These are phyloP conservation scores for Brotula barbata DNA, from an alignment of 2,797 vertebrate species.

Conservation along the genomic window DNA sequence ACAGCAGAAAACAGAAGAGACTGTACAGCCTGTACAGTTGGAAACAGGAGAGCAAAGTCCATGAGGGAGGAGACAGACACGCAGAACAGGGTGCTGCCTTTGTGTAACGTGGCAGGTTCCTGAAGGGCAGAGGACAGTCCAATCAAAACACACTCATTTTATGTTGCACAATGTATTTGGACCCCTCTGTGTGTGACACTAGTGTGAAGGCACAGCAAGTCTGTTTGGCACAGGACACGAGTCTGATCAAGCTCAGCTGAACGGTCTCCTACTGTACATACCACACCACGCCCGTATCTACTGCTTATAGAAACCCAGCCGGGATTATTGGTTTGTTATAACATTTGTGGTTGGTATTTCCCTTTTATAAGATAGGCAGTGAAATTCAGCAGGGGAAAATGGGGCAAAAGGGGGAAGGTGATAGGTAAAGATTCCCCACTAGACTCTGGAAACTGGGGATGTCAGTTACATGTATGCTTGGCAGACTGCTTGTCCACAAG, in stretches of 20 bases:
- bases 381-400: not conserved
- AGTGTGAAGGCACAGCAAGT: conserved; percentile 9
- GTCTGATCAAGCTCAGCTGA: conserved; percentile 20
- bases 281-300: conserved; percentile 5
- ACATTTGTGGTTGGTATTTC: not conserved
- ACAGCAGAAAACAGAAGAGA: conserved; percentile 28
- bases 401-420: no score
- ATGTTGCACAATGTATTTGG: conserved; percentile 5
- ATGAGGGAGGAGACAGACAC: conserved; percentile 46
- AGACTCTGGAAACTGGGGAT: conserved; percentile 6
- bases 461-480: not conserved
- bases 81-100: conserved; percentile 26
- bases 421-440: not conserved
- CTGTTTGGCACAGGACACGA: conserved; percentile 35
- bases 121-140: conserved; percentile 24
- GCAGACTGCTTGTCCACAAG: not conserved
- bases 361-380: not conserved
- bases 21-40: conserved; percentile 33
- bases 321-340: conserved; percentile 8
- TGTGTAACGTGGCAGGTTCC: conserved; percentile 56
- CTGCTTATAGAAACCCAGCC: not conserved
- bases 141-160: conserved; percentile 16
- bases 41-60: conserved; percentile 65
- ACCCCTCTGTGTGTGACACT: conserved; percentile 1
- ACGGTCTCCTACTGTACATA: conserved; percentile 13